These are phyloP conservation scores for Rhopalosiphum nymphaeae DNA, from an alignment of 2,888 invertebrate species.

Conservation along the genomic window DNA sequence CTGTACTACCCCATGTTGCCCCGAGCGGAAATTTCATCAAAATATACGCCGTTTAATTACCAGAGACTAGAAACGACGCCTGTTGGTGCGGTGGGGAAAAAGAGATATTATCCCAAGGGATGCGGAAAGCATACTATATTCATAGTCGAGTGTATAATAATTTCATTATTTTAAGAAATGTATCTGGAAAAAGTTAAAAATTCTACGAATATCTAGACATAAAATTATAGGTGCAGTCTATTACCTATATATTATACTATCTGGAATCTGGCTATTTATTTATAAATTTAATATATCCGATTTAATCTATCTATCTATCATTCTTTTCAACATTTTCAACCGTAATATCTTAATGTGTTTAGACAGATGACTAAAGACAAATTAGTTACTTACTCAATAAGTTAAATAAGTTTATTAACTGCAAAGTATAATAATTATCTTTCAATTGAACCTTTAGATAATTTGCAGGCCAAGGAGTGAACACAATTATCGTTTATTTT, in stretches of 20 bases:
- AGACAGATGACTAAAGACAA: background rate
- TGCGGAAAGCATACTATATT: background rate
- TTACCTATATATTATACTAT: background rate
- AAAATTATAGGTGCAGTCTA: background rate
- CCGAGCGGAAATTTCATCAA: slow-evolving; percentile 32
- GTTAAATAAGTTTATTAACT: background rate
- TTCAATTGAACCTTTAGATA: background rate
- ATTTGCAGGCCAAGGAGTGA: background rate
- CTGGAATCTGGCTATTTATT: background rate
- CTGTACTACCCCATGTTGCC: background rate
- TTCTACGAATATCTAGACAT: background rate
- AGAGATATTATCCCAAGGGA: background rate
- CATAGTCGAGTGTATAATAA: background rate
- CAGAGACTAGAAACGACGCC: background rate
- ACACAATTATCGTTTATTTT: background rate
- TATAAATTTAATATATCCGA: background rate
- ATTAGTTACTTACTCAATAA: background rate
- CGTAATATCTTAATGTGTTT: background rate
- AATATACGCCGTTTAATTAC: slow-evolving; percentile 18
- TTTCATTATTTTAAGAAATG: background rate
- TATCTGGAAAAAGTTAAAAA: background rate
- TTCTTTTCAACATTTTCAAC: background rate
- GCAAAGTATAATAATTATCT: background rate
- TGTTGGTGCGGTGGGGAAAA: background rate
- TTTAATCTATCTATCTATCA: background rate